A percentile compares a stretch with the other conserved stretches of the same genome.
These are phyloP conservation scores for Pungitius pungitius DNA, from an alignment of 2,113 vertebrate species.

Conservation along the genomic window DNA sequence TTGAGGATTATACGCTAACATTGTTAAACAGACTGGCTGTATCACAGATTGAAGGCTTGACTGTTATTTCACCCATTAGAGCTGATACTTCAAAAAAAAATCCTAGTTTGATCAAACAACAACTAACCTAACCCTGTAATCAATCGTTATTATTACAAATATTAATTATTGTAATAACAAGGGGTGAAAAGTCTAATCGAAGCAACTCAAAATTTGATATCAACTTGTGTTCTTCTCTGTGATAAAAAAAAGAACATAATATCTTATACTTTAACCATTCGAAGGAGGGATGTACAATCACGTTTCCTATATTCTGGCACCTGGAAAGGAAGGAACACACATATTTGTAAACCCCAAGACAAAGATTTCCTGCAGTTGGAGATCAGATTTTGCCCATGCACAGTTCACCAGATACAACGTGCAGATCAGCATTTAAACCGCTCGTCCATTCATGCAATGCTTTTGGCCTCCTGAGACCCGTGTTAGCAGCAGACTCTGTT, in stretches of 20 bases:
- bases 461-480: slow-evolving; percentile 47
- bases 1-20: slow-evolving; percentile 9
- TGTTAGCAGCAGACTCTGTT: slow-evolving; percentile 50
- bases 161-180: background rate
- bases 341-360: slow-evolving; percentile 46
- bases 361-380: slow-evolving; percentile 23
- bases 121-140: background rate
- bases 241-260: background rate
- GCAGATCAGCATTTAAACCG: slow-evolving; percentile 47
- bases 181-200: background rate
- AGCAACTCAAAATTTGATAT: background rate
- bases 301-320: slow-evolving; percentile 21
- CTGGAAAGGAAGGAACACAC: slow-evolving; percentile 25
- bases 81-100: background rate
- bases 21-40: slow-evolving; percentile 1
- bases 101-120: background rate
- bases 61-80: background rate
- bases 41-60: background rate
- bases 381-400: background rate
- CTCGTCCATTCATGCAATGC: slow-evolving; percentile 42
- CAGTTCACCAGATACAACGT: slow-evolving; percentile 22
- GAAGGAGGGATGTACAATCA: slow-evolving; percentile 11
- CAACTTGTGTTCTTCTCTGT: background rate
- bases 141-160: background rate
- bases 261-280: background rate